Conservation (phyloP, 2,888 invertebrate genomes). For the Lingula anatina region DNA sequence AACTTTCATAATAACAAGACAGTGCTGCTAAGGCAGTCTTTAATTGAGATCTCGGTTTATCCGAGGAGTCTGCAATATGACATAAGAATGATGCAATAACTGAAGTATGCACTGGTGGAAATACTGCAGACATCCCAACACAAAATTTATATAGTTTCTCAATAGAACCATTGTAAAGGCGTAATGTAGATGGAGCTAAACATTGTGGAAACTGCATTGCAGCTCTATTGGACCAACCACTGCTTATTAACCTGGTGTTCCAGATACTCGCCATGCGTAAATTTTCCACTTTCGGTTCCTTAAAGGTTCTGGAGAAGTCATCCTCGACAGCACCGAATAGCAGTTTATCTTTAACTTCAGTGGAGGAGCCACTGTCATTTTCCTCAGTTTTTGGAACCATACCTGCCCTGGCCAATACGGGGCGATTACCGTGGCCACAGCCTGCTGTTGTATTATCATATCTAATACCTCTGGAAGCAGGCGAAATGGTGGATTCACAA, state of each 20-base stretch:
- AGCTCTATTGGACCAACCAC: neutral
- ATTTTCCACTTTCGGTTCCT: constrained; percentile 2
- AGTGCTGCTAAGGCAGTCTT: neutral
- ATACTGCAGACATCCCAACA: neutral
- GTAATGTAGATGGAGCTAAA: neutral
- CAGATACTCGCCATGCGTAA: neutral
- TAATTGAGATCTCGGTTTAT: neutral
- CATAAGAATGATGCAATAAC: too few species aligned
- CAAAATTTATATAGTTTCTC: neutral
- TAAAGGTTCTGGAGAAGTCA: neutral
- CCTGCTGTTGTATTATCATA: constrained; percentile 3
- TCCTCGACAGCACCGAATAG: neutral
- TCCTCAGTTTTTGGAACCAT: constrained; percentile 1
- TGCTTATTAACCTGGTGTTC: neutral
- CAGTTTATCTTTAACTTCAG: constrained; percentile 1
- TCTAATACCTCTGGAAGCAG: constrained; percentile 4
- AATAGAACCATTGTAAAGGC: neutral
- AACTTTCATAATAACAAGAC: neutral
- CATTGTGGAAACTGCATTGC: neutral
- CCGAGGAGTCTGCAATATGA: neutral
- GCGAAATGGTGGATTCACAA: constrained; percentile 11
- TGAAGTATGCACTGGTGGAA: neutral
- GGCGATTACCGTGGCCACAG: constrained; percentile 5
- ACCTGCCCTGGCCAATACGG: constrained; percentile 7
- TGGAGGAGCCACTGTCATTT: constrained; percentile 1